Base-by-base conservation (phyloP, 35 echinoderm and acorn worm genomes). In the Diadema setosum region DNA sequence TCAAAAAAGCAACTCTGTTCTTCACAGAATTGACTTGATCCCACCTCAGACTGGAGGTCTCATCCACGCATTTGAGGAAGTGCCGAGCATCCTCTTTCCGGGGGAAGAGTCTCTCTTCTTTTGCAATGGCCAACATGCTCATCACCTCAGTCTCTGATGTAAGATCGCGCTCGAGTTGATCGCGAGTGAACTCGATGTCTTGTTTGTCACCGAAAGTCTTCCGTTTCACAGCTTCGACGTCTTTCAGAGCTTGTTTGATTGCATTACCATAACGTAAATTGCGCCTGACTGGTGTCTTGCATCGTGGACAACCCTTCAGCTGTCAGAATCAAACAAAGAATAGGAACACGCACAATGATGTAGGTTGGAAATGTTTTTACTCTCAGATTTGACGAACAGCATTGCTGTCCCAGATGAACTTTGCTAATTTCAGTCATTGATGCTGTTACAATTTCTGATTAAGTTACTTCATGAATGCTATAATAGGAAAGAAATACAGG, bases 251-350 rank as follows among this genome's bases (percentile, higher is more conserved):
- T 45, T 89, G 85, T 56, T 92, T 98, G 5, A 98, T 86, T 23
- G 81, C 63, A 73, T 94, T 91, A 4, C 92, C 87, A 67, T 98
- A 98, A 11, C 96, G 78, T 26, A 89, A 61, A 80, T 89, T 94
- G 21, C 59, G 87, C 37, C 89, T 50, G 21, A 98, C 92, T 7
- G 89, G 81, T 55, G 85, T 89, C 58, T 67, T 67, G 40, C 87
- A 90, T 9, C n/a, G 35, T 43, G 78, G 87, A 52, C 87, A 90
- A 5, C 46, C 80, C 35, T 57, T 57, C 20, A 84, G 16, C 87
- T 90, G 20, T 42, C 12, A 45, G 39, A 83, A 40, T 34, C 17
- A 67, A 84, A 32, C 24, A 63, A 24, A 21, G 32, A 24, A 18
- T n/a, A 26, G 7, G 8, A 21, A 63, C 4, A 63, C n/a, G n/a